Conservation (phyloP, 92 coral and sea anemone species). For the Actinernus sp. region DNA sequence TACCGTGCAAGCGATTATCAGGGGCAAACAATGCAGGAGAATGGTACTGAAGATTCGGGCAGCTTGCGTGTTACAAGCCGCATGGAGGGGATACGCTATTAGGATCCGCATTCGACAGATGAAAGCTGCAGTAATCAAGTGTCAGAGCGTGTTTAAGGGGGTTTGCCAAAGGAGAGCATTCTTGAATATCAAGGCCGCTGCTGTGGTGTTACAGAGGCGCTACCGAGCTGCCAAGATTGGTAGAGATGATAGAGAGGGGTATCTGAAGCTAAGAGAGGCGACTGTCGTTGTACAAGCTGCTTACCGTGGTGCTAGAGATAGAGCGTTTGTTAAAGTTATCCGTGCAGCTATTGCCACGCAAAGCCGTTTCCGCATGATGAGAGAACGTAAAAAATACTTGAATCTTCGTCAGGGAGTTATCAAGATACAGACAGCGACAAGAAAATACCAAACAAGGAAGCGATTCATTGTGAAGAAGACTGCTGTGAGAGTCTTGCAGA, state of each 20-base stretch:
- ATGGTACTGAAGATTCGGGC: constrained; percentile 29
- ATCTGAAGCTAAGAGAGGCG: constrained; percentile 42
- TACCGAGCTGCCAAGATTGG: constrained; percentile 31
- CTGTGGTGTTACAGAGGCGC: constrained; percentile 56
- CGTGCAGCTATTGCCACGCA: constrained; percentile 64
- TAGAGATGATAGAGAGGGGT: constrained; percentile 48
- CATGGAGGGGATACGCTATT: constrained; percentile 55
- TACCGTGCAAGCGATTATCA: constrained; percentile 69
- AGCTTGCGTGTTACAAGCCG: constrained; percentile 48
- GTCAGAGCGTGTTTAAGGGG: constrained; percentile 72
- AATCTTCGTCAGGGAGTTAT: constrained; percentile 51
- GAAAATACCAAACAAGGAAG: constrained; percentile 47
- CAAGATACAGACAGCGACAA: constrained; percentile 40
- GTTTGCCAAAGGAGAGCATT: constrained; percentile 44
- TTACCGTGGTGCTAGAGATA: constrained; percentile 64
- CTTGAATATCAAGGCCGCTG: constrained; percentile 40
- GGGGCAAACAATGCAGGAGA: constrained; percentile 52
- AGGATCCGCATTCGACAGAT: constrained; percentile 47
- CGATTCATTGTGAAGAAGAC: neutral
- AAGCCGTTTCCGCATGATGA: constrained; percentile 29
- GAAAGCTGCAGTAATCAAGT: constrained; percentile 64
- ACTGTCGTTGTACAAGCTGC: constrained; percentile 70
- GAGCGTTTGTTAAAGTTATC: constrained; percentile 35
- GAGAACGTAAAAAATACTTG: constrained; percentile 29
- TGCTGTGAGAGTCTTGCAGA: constrained; percentile 39